Base-by-base conservation (phyloP, 2,797 vertebrate species). In the Pangasius sanitwongsei region DNA sequence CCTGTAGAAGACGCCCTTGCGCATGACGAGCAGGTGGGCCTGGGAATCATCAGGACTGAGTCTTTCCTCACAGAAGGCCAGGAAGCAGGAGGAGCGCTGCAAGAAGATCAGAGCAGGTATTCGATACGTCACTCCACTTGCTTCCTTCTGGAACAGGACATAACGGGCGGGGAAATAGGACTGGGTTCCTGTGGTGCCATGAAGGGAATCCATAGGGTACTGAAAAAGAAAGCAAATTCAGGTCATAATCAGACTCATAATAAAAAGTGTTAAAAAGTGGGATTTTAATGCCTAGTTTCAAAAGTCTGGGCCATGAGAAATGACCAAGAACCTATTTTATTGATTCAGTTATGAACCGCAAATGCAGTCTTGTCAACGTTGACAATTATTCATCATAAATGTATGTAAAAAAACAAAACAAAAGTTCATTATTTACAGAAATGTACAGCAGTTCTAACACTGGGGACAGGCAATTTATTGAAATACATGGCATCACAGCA, bases 31-130 rank as follows among this genome's bases (percentile, higher is more conserved):
- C 91, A 98, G 95, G 92, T 99, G 97, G 85, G 98, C 98, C 8
- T 98, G 96, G 28, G 97, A 94, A 57, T 99, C 98, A 0, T 97
- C 96, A 0, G 97, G 95, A 34, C 97, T 97, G 75, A 98, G 95
- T 20, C 98, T 95, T 95, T 99, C 97, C 92, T 99, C 98, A 0
- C 98, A 98, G 13, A 99, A 99, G 0, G 98, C 97, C 94, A 99
- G 93, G 89, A 99, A 96, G 57, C 95, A 96, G 81, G 94, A 94
- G 87, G 94, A 95, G 0, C 93, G 94, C 15, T 96, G 93, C 92
- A 99, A 92, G 65, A 96, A 96, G 78, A 99, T 96, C 91, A 99
- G 94, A 0, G 98, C 98, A 0, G 98, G 98, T 25, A 99, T 96
- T 0, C 98, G 96, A 94, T 99, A 99, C 0, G 98, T 99, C 92